Evolutionary conservation across 2,797 vertebrate genomes (phyloP), one percentile per base, ranked within the genome.

Genomic region (Pempheris klunzingeri): DNA sequence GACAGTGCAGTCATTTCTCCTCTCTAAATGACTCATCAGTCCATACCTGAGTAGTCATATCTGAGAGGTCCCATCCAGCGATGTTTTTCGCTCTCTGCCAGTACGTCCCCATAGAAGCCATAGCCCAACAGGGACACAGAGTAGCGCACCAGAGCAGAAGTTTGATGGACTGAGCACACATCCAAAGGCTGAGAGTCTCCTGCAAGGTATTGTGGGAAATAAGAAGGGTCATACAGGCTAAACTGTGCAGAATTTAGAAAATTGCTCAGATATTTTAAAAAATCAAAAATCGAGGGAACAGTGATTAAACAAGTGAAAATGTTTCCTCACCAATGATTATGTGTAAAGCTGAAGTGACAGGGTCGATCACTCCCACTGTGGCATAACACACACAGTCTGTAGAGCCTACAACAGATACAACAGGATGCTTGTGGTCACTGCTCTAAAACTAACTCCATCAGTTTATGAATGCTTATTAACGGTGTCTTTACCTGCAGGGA

Each of bases 151-250:
- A 91, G 87, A 49, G 89, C 64, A 12, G 88, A 90, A 1, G 83
- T 70, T 26, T 96, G 92, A 78, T 96, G 93, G 50, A 96, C 95
- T 44, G 95, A 95, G 80, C 96, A 95, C 54, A 97, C 96, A 32
- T 97, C 96, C 87, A 97, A 79, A 59, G 96, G 95, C 88, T 97
- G 96, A 58, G 94, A 96, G 87, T 97, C 96, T 82, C 96, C 96
- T 96, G 91, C 49, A 83, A 70, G 61, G 46, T 4, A 32, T 82
- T 57, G 32, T 87, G 53, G 39, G 64, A 59, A 30, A 65, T 50
- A n/a, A 63, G 28, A 22, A 24, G 9, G 36, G 18, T 4, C 52
- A 7, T 22, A 17, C 0, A 64, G 22, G 20, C 7, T 39, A 14
- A n/a, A 62, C 2, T 17, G 26, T 36, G n/a, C n/a, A 22, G 17